These are phyloP conservation scores for Chesias legatella DNA, from an alignment of 2,888 invertebrate species.

Conservation along the genomic window DNA sequence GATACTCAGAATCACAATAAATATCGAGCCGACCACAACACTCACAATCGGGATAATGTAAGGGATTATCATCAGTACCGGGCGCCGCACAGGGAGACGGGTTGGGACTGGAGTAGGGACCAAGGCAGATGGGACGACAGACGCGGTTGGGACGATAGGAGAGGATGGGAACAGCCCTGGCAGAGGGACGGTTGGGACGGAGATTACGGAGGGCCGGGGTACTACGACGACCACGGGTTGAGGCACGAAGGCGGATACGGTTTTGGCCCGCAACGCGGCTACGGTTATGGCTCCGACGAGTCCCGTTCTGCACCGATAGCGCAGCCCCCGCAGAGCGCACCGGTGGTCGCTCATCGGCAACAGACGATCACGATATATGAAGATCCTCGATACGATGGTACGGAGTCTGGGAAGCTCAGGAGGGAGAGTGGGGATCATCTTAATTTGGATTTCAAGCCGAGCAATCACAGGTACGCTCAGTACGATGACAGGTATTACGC, in stretches of 20 bases:
- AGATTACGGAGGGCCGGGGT: conserved; percentile 65
- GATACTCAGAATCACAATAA: conserved; percentile 65
- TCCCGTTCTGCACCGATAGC: conserved; percentile 57
- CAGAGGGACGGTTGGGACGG: conserved; percentile 48
- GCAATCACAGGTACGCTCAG: conserved; percentile 62
- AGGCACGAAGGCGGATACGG: conserved; percentile 68
- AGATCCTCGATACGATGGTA: conserved; percentile 70
- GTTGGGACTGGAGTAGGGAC: conserved; percentile 58
- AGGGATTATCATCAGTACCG: conserved; percentile 56
- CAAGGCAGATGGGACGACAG: conserved; percentile 29
- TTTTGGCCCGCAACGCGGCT: conserved; percentile 61
- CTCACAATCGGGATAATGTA: conserved; percentile 57
- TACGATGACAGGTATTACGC: conserved; percentile 70
- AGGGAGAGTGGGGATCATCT: conserved; percentile 66
- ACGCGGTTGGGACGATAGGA: conserved; percentile 36
- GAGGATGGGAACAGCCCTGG: conserved; percentile 48
- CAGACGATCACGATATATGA: conserved; percentile 77
- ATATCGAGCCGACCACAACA: conserved; percentile 61
- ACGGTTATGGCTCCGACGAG: conserved; percentile 65
- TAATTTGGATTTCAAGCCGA: conserved; percentile 68
- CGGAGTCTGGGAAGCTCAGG: conserved; percentile 58
- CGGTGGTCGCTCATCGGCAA: conserved; percentile 66
- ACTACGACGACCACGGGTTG: conserved; percentile 63
- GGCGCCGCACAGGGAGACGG: conserved; percentile 50
- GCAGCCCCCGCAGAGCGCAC: conserved; percentile 47